These are phyloP conservation scores for Ornithorhynchus anatinus DNA, from an alignment of 2,113 vertebrate species.

Conservation along the genomic window DNA sequence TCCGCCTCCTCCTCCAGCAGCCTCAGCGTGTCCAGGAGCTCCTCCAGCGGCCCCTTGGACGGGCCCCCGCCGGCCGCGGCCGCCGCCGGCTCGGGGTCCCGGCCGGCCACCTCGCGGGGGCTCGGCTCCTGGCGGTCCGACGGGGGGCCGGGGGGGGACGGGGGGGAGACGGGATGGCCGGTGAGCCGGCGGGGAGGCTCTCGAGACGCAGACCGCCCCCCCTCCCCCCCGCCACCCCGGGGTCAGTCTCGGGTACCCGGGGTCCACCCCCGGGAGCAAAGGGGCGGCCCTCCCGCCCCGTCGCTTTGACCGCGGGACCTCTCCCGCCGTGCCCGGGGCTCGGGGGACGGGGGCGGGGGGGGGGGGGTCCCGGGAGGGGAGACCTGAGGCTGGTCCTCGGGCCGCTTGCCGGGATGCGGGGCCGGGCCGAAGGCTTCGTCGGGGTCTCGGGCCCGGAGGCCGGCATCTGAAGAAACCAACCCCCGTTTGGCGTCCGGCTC, in stretches of 20 bases:
- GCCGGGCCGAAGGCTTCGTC: conserved; percentile 1
- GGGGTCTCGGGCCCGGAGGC: conserved; percentile 37
- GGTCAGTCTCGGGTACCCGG: too few relatives aligned
- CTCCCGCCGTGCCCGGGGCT: neutral
- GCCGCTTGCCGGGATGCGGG: neutral
- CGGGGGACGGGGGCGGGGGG: accelerated
- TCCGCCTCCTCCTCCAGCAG: conserved; percentile 88
- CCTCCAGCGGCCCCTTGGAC: conserved; percentile 81
- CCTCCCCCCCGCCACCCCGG: too few relatives aligned
- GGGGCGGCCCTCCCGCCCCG: neutral
- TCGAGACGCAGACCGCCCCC: too few relatives aligned
- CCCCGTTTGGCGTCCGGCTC: too few relatives aligned
- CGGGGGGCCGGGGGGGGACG: neutral
- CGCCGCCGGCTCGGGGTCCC: conserved; percentile 63
- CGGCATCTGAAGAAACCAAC: conserved; percentile 65
- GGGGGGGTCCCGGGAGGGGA: conserved; percentile 52
- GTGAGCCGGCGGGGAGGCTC: accelerated
- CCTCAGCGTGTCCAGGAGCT: conserved; percentile 88
- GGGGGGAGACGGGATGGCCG: accelerated
- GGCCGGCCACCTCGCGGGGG: conserved; percentile 60
- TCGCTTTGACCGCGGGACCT: neutral
- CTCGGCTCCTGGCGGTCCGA: conserved; percentile 62
- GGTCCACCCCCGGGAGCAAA: neutral
- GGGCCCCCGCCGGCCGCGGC: conserved; percentile 59
- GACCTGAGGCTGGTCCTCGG: conserved; percentile 67